Percentiles rank a stretch among this genome's conserved stretches.
Conservation (phyloP, 2,888 invertebrate genomes). For the Hydroisotoma schaefferi region DNA sequence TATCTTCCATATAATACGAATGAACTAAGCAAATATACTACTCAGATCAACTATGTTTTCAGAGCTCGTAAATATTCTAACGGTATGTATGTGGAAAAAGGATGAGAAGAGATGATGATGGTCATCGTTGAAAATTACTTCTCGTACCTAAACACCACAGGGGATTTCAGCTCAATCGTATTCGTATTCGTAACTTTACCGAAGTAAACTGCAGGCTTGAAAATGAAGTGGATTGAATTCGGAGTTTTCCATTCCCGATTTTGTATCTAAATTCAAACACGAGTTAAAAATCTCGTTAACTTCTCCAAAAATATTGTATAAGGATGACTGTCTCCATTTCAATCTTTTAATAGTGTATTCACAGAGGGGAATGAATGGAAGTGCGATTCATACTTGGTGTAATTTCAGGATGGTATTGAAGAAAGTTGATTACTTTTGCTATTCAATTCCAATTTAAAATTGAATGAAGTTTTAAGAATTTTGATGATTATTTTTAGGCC, state of each 20-base stretch:
- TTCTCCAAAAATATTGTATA: no score
- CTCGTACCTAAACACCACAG: background rate
- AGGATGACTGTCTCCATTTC: no score
- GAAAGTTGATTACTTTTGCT: no score
- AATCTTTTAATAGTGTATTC: no score
- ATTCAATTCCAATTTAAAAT: no score
- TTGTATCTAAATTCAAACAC: background rate
- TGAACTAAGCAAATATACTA: no score
- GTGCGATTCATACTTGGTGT: no score
- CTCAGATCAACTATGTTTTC: background rate
- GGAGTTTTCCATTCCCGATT: background rate
- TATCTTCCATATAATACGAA: no score
- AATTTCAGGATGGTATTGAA: no score
- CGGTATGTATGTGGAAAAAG: background rate
- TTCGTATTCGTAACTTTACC: background rate
- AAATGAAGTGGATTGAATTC: background rate
- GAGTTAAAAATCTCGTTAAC: slow-evolving; percentile 9
- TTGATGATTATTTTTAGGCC: no score
- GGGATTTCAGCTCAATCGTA: background rate
- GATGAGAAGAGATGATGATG: background rate
- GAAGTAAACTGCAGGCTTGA: slow-evolving; percentile 1
- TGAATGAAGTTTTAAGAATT: no score
- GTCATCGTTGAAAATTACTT: background rate
- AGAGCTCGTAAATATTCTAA: background rate
- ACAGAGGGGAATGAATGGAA: no score